Percentiles rank a stretch among this genome's conserved stretches.
These are phyloP conservation scores for Sturnira hondurensis DNA, from an alignment of 2,113 vertebrate species.

Conservation along the genomic window DNA sequence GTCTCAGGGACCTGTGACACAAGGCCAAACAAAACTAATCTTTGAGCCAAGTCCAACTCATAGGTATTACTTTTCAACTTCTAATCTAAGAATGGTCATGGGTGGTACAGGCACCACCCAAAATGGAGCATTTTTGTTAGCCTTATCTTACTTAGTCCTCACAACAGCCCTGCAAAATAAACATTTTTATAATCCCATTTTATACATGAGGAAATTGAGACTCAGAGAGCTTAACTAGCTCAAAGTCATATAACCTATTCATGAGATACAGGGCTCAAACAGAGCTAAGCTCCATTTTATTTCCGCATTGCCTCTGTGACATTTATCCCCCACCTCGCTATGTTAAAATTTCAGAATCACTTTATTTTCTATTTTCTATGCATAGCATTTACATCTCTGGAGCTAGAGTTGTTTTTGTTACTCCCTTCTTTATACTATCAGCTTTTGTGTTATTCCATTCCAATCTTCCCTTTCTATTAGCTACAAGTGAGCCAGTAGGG, in stretches of 20 bases:
- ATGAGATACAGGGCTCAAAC: background rate
- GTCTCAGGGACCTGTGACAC: background rate
- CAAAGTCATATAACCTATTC: background rate
- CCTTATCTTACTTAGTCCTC: background rate
- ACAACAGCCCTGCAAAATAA: background rate
- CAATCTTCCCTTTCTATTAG: background rate
- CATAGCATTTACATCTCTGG: background rate
- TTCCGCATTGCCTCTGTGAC: background rate
- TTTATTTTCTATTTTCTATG: background rate
- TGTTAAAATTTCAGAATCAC: background rate
- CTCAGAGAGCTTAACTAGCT: background rate
- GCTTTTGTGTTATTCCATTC: constrained; percentile 6
- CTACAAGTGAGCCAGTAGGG: background rate
- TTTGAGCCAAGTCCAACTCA: background rate
- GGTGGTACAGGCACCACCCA: background rate
- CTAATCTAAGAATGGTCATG: background rate
- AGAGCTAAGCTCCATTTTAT: background rate
- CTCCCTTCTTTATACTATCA: background rate
- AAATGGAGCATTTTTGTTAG: background rate
- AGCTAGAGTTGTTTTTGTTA: background rate
- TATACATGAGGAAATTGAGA: background rate
- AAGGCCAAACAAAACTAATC: background rate
- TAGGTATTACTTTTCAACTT: background rate
- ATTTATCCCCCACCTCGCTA: background rate
- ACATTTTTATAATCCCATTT: background rate